Conservation (phyloP, 1,140 invertebrate species). For the Eumeta japonica region DNA sequence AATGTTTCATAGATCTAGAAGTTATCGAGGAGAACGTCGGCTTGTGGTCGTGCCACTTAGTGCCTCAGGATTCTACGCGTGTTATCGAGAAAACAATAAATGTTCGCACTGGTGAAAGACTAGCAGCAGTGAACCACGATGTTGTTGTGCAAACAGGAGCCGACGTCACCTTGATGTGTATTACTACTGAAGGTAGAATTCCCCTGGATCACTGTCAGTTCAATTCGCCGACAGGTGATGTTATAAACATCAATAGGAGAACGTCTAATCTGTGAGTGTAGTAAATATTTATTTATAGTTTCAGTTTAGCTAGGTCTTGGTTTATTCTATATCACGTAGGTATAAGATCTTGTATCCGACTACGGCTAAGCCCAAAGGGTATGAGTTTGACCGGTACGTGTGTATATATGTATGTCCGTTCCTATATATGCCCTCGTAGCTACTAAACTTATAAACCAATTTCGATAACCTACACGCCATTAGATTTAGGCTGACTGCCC, state of each 20-base stretch:
- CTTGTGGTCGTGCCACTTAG: conserved; percentile 39
- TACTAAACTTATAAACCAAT: too few species aligned
- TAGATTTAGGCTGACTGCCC: too few species aligned
- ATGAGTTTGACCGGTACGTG: too few species aligned
- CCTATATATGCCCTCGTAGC: too few species aligned
- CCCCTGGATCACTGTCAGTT: conserved; percentile 41
- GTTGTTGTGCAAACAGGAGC: conserved; percentile 24
- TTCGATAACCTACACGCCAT: too few species aligned
- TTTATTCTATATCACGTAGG: too few species aligned
- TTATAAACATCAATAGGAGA: conserved; percentile 36
- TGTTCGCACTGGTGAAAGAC: conserved; percentile 28
- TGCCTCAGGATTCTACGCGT: conserved; percentile 16
- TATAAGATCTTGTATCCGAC: too few species aligned
- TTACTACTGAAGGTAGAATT: conserved; percentile 22
- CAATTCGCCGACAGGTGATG: conserved; percentile 31
- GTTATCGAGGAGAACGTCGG: conserved; percentile 25
- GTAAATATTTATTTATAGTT: too few species aligned
- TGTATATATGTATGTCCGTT: too few species aligned
- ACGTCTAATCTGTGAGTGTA: conserved; percentile 20
- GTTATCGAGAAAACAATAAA: conserved; percentile 31
- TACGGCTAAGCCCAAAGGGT: too few species aligned
- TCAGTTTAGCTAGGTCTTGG: too few species aligned
- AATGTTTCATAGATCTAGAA: too few species aligned
- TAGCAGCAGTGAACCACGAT: conserved; percentile 32
- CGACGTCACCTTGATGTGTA: conserved; percentile 26